Evolutionary conservation across 2,797 vertebrate genomes (phyloP).

Genomic region (Lepilemur ruficaudatus): DNA sequence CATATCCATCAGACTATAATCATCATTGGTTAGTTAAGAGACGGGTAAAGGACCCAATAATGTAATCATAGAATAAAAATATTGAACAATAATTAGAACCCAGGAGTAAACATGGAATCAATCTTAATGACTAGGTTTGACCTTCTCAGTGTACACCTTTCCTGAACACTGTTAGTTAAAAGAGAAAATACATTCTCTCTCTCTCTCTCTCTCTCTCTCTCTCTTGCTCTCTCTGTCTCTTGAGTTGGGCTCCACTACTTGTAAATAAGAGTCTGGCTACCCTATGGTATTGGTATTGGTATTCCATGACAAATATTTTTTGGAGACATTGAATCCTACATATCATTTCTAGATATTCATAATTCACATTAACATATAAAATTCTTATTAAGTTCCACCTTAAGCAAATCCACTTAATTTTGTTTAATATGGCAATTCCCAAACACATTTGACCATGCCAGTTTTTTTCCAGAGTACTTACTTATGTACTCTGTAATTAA

Average conservation of each 20-base stretch:
- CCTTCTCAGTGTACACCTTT: neutral
- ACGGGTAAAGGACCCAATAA: neutral
- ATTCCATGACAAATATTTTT: neutral
- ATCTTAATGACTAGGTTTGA: neutral
- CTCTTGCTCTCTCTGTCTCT: neutral
- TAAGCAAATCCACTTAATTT: conserved; percentile 25
- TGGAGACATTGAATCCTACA: neutral
- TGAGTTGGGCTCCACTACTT: neutral
- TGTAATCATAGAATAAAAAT: neutral
- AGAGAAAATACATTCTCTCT: neutral
- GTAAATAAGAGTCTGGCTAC: neutral
- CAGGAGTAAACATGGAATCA: neutral
- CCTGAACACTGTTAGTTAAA: neutral
- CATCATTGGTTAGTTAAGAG: neutral
- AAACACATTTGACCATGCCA: neutral
- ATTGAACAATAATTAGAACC: neutral
- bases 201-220: fast-evolving
- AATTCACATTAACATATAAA: neutral
- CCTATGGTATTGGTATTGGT: no score
- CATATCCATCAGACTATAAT: neutral
- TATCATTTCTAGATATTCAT: neutral
- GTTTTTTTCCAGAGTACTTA: neutral
- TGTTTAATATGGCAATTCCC: neutral
- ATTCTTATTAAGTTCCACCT: neutral
- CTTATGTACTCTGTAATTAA: conserved; percentile 26